Percentiles rank a stretch among this genome's conserved stretches.
Conservation (phyloP, 2,888 invertebrate species). For the Psylliodes chrysocephalus region DNA sequence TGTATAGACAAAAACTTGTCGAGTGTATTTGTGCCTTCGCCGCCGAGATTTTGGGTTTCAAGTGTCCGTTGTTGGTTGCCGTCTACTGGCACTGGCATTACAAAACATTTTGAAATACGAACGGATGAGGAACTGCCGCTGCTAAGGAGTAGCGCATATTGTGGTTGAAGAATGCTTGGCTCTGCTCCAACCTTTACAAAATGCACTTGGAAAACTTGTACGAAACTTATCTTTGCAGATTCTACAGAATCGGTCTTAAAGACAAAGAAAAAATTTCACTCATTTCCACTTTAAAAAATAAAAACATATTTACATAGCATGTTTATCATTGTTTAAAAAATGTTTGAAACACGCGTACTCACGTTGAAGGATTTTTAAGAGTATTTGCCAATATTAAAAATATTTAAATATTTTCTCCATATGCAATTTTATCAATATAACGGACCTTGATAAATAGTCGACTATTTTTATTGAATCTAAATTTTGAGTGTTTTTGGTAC, state of each 20-base stretch:
- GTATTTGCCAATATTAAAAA: too few relatives aligned
- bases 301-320: too few relatives aligned
- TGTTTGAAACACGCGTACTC: too few relatives aligned
- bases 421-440: too few relatives aligned
- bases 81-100: slow-evolving; percentile 18
- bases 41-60: slow-evolving; percentile 2
- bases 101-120: slow-evolving; percentile 30
- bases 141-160: slow-evolving; percentile 27
- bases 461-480: too few relatives aligned
- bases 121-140: slow-evolving; percentile 25
- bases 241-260: background rate
- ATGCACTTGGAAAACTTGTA: slow-evolving; percentile 48
- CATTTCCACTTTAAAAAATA: too few relatives aligned
- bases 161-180: slow-evolving; percentile 42
- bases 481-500: too few relatives aligned
- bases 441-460: too few relatives aligned
- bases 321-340: too few relatives aligned
- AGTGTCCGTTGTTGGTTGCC: slow-evolving; percentile 22
- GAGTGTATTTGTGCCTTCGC: background rate
- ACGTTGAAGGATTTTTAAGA: too few relatives aligned
- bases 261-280: too few relatives aligned
- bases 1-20: background rate
- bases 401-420: too few relatives aligned
- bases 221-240: slow-evolving; percentile 46
- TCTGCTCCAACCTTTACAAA: slow-evolving; percentile 42